phyloP scores from a whole-genome alignment of 2,888 invertebrate genomes.

The Calliscelio sp. region DNA sequence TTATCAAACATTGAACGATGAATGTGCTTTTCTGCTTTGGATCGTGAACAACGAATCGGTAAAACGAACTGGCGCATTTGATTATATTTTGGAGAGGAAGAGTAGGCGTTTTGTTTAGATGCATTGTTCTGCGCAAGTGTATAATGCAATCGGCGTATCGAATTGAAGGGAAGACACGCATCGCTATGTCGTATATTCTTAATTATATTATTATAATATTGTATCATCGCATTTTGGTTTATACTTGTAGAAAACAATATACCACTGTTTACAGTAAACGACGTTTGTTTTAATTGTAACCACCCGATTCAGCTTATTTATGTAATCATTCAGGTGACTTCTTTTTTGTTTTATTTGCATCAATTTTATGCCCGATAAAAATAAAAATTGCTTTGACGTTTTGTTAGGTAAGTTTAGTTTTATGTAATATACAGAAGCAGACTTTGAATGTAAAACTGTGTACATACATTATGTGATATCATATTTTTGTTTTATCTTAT shows the following conservation, averaged over 20 bases:
- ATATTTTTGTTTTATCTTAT: not conserved
- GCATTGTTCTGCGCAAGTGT: constrained; percentile 45
- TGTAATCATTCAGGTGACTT: not conserved
- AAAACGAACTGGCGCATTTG: constrained; percentile 33
- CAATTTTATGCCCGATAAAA: not conserved
- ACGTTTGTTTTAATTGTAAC: constrained; percentile 30
- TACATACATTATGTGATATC: not conserved
- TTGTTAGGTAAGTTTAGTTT: not conserved
- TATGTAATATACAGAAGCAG: too few relatives aligned
- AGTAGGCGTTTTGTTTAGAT: constrained; percentile 44
- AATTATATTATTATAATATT: constrained; percentile 80
- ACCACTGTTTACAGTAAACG: constrained; percentile 83
- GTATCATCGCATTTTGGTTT: constrained; percentile 82
- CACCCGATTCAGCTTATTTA: not conserved
- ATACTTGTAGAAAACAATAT: constrained; percentile 84
- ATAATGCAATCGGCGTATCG: constrained; percentile 65
- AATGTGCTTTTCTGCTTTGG: constrained; percentile 53
- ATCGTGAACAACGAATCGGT: constrained; percentile 47
- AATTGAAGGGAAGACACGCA: constrained; percentile 69
- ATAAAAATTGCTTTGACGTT: not conserved
- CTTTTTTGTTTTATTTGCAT: not conserved
- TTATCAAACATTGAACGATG: constrained; percentile 34
- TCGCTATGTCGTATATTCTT: constrained; percentile 82
- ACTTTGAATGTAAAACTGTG: too few relatives aligned
- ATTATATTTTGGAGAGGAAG: constrained; percentile 33